Percentiles rank a stretch among this genome's conserved stretches.
Conservation (phyloP, 2,888 invertebrate genomes). For the Cecidostiba fungosa region DNA sequence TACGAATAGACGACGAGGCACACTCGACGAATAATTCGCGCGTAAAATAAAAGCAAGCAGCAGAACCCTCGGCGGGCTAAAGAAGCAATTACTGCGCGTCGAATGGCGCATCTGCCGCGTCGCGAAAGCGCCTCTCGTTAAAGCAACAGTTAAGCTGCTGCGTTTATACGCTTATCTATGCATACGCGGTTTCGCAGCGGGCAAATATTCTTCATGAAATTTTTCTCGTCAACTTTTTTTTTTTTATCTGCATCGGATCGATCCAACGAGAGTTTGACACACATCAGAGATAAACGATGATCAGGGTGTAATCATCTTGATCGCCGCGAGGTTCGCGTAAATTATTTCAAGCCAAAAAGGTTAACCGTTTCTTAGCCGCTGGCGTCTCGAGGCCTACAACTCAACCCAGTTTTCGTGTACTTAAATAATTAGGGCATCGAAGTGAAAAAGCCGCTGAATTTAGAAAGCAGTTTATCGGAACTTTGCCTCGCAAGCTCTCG, state of each 20-base stretch:
- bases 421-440: conserved; percentile 58
- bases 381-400: conserved; percentile 27
- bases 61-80: not conserved
- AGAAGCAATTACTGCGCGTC: conserved; percentile 56
- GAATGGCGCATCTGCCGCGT: conserved; percentile 34
- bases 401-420: conserved; percentile 51
- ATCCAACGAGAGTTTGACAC: not conserved
- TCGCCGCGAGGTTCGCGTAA: not conserved
- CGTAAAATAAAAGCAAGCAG: conserved; percentile 66
- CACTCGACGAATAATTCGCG: conserved; percentile 72
- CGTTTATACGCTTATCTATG: conserved; percentile 17
- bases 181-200: not conserved
- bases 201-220: not conserved
- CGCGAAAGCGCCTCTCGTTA: conserved; percentile 17
- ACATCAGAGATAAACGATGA: not conserved
- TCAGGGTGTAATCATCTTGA: not conserved
- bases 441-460: conserved; percentile 53
- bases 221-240: not conserved
- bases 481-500: not conserved
- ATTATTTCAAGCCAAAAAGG: conserved; percentile 27
- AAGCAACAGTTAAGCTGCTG: conserved; percentile 31
- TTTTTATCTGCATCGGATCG: not conserved
- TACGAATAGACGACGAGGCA: not conserved
- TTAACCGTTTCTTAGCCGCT: conserved; percentile 16
- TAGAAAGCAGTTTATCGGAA: conserved; percentile 52